Percentiles rank a stretch among this genome's conserved stretches.
phyloP scores from a whole-genome alignment of 1,140 invertebrate species.

The Cyclargus thomasi region DNA sequence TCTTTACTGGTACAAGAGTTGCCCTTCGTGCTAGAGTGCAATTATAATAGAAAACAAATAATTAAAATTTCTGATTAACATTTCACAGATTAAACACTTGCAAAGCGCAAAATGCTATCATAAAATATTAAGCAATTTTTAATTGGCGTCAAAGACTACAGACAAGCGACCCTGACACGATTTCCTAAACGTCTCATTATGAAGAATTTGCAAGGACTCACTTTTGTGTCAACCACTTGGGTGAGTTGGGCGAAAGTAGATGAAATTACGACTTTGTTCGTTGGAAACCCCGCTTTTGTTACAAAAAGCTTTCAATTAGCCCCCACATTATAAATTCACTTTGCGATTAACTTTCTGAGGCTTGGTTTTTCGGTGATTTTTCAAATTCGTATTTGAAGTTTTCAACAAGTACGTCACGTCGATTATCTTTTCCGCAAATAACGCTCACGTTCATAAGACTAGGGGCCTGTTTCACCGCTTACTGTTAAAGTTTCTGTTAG shows the following conservation, averaged over 20 bases:
- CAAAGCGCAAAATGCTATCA: background rate
- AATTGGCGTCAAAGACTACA: background rate
- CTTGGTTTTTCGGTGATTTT: background rate
- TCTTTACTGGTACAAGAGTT: too few relatives aligned
- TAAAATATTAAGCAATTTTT: background rate
- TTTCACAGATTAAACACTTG: slow-evolving; percentile 18
- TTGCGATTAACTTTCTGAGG: slow-evolving; percentile 5
- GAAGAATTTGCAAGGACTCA: slow-evolving; percentile 15
- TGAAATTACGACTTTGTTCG: slow-evolving; percentile 19
- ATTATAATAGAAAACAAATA: too few relatives aligned
- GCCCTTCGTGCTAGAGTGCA: too few relatives aligned
- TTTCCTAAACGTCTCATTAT: slow-evolving; percentile 16
- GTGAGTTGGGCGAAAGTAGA: slow-evolving; percentile 18
- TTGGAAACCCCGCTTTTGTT: slow-evolving; percentile 10
- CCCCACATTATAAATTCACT: slow-evolving; percentile 16
- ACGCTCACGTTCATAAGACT: too few relatives aligned
- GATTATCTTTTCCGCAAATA: too few relatives aligned
- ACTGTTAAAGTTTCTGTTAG: too few relatives aligned
- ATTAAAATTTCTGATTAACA: background rate
- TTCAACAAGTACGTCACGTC: too few relatives aligned
- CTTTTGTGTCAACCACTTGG: slow-evolving; percentile 16
- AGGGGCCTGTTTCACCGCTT: too few relatives aligned
- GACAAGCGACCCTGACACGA: background rate
- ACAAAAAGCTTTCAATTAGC: slow-evolving; percentile 17
- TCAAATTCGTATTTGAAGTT: too few relatives aligned